These are phyloP conservation scores for Drosophila sordidula DNA, from an alignment of 2,888 invertebrate species.

Conservation along the genomic window DNA sequence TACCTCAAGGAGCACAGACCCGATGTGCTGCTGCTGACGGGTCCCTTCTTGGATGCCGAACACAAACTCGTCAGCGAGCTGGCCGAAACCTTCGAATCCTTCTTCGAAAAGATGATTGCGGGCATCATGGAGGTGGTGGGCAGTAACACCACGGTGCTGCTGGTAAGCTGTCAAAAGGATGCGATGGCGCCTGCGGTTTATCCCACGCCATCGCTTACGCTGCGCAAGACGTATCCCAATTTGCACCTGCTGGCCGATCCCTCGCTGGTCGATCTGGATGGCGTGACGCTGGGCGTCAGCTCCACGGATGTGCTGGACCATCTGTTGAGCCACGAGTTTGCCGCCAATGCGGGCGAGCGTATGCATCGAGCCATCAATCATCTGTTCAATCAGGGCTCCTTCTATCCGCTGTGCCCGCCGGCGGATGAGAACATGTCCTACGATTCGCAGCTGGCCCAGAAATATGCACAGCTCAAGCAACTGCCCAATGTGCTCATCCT, in stretches of 20 bases:
- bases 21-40: constrained; percentile 92
- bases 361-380: constrained; percentile 91
- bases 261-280: constrained; percentile 90
- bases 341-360: constrained; percentile 88
- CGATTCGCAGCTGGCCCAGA: constrained; percentile 90
- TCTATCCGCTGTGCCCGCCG: constrained; percentile 93
- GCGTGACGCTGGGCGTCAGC: constrained; percentile 91
- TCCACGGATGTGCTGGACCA: constrained; percentile 94
- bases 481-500: constrained; percentile 93
- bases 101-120: constrained; percentile 90
- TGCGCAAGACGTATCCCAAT: constrained; percentile 87
- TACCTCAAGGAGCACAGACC: constrained; percentile 90
- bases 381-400: constrained; percentile 91
- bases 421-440: constrained; percentile 87
- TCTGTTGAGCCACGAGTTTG: constrained; percentile 92
- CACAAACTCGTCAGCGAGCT: constrained; percentile 88
- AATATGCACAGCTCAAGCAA: constrained; percentile 89
- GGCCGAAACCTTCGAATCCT: constrained; percentile 89
- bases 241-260: constrained; percentile 92
- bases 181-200: constrained; percentile 92
- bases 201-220: constrained; percentile 92
- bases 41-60: constrained; percentile 92
- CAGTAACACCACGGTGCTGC: constrained; percentile 89
- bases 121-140: constrained; percentile 88
- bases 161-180: constrained; percentile 92